A percentile compares a stretch with the other conserved stretches of the same genome.
Evolutionary conservation across 2,888 invertebrate species (phyloP).

Genomic region (Dryobotodes eremita): DNA sequence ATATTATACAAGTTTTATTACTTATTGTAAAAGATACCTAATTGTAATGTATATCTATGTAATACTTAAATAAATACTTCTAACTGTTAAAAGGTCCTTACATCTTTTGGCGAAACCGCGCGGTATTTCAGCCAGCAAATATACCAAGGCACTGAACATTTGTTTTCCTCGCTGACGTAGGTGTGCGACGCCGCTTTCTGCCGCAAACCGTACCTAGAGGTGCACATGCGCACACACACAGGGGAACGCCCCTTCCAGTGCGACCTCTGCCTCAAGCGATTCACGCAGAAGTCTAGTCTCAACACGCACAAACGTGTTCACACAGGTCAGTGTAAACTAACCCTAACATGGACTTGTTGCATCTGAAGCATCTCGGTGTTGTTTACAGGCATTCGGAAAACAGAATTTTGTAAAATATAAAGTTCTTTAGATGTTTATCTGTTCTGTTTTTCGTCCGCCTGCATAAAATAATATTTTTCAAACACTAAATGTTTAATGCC

Average conservation of each 20-base stretch:
- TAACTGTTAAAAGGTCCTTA: not conserved
- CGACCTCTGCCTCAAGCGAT: slow-evolving; percentile 94
- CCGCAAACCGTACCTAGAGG: slow-evolving; percentile 95
- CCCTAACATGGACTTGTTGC: slow-evolving; percentile 49
- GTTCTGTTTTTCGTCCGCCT: slow-evolving; percentile 64
- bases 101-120: not conserved
- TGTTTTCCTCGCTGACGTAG: slow-evolving; percentile 71
- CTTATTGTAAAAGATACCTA: too few species aligned
- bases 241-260: slow-evolving; percentile 94
- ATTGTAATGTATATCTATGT: too few species aligned
- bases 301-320: slow-evolving; percentile 95
- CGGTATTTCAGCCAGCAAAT: not conserved
- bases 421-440: not conserved
- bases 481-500: slow-evolving; percentile 56
- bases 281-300: slow-evolving; percentile 95
- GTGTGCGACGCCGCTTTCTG: slow-evolving; percentile 95
- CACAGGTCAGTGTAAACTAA: slow-evolving; percentile 88
- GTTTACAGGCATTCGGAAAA: slow-evolving; percentile 63
- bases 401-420: slow-evolving; percentile 32
- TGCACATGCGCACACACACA: slow-evolving; percentile 95
- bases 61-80: not conserved
- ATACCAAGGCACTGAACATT: slow-evolving; percentile 32
- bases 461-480: slow-evolving; percentile 69
- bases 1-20: too few species aligned
- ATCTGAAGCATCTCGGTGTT: slow-evolving; percentile 61